Conservation (phyloP, 2,113 vertebrate genomes). For the Lophochroa leadbeateri region DNA sequence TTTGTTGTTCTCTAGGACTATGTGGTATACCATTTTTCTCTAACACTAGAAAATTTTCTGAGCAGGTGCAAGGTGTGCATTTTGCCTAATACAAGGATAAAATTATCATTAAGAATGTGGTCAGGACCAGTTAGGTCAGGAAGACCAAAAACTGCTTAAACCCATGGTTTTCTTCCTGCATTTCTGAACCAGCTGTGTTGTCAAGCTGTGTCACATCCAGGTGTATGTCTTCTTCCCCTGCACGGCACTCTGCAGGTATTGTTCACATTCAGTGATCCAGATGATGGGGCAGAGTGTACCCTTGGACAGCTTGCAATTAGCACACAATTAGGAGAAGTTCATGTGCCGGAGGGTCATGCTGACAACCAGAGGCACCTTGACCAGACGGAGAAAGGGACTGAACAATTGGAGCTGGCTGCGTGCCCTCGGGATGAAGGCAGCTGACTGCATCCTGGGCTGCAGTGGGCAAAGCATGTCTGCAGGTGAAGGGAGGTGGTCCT, state of each 20-base stretch:
- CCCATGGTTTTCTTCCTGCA: not conserved
- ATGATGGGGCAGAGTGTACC: not conserved
- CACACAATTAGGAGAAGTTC: not conserved
- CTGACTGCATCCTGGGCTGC: not conserved
- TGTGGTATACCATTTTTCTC: not conserved
- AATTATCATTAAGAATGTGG: not conserved
- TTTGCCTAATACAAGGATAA: not conserved
- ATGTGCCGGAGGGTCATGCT: not conserved
- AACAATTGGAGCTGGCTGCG: not conserved
- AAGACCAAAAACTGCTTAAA: not conserved
- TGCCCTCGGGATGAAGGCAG: not conserved
- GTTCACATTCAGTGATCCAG: not conserved
- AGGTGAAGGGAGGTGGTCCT: not conserved
- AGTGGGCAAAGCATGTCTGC: not conserved
- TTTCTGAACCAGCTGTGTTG: not conserved
- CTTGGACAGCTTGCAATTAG: not conserved
- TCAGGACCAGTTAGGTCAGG: not conserved
- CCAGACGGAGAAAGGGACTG: not conserved
- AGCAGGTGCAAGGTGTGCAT: not conserved
- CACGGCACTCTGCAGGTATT: not conserved
- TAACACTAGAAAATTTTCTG: not conserved
- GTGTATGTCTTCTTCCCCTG: not conserved
- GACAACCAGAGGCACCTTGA: not conserved
- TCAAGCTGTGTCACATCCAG: not conserved
- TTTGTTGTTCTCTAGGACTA: not conserved